Conservation (phyloP, 1,140 invertebrate genomes). For the Probaryconus sp. region DNA sequence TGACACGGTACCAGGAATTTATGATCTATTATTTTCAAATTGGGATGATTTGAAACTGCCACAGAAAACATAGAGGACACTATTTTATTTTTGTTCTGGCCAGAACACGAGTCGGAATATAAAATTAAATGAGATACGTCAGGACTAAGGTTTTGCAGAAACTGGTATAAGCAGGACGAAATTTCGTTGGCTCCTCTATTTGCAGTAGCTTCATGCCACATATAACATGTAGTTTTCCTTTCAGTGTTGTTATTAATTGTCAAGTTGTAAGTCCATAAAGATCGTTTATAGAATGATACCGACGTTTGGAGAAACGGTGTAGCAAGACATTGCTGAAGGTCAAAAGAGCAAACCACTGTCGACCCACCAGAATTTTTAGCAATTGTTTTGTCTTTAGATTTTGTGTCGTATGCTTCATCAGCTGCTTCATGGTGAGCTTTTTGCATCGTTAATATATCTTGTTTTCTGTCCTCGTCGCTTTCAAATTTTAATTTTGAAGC, state of each 20-base stretch:
- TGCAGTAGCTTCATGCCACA: conserved; percentile 68
- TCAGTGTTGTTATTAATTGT: conserved; percentile 63
- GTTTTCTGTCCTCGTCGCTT: conserved; percentile 9
- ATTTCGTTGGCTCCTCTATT: conserved; percentile 64
- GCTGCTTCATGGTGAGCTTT: conserved; percentile 15
- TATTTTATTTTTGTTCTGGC: conserved; percentile 70
- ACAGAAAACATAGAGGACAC: conserved; percentile 43
- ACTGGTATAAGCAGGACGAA: conserved; percentile 62
- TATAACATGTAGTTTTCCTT: conserved; percentile 60
- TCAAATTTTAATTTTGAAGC: conserved; percentile 24
- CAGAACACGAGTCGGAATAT: conserved; percentile 66
- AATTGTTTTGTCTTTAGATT: not conserved
- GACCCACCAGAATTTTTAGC: not conserved
- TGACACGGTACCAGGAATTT: conserved; percentile 69
- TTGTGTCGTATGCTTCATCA: conserved; percentile 5
- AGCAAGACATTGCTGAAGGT: conserved; percentile 59
- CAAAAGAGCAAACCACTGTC: conserved; percentile 1
- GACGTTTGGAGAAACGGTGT: conserved; percentile 62
- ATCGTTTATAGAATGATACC: conserved; percentile 66
- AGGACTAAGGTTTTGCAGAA: conserved; percentile 43
- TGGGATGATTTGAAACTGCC: conserved; percentile 18
- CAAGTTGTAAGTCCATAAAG: conserved; percentile 71
- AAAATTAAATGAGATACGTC: conserved; percentile 59
- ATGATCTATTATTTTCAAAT: conserved; percentile 62
- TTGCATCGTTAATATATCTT: conserved; percentile 19